These are phyloP conservation scores for Cinclus cinclus DNA, from an alignment of 2,113 vertebrate species.

Conservation along the genomic window DNA sequence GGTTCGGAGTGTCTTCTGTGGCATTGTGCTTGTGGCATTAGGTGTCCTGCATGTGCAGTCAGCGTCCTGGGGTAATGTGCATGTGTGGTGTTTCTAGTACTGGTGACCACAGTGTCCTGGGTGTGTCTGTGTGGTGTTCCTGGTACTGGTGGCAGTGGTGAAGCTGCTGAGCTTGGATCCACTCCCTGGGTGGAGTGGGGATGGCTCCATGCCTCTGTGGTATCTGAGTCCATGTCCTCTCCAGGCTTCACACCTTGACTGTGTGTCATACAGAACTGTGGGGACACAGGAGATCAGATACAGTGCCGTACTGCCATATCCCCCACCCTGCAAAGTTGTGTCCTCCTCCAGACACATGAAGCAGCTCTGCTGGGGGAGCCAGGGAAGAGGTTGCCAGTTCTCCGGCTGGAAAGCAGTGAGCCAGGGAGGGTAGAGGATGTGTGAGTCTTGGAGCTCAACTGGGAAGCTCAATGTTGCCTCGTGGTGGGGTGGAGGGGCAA, in stretches of 20 bases:
- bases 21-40: background rate
- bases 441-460: accelerated
- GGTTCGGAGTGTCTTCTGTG: background rate
- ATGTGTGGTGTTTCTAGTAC: background rate
- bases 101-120: accelerated
- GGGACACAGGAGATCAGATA: background rate
- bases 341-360: background rate
- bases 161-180: background rate
- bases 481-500: background rate
- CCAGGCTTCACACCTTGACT: background rate
- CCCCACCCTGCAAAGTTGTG: background rate
- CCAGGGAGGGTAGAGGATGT: background rate
- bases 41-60: accelerated
- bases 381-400: background rate
- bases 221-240: background rate
- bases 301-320: accelerated
- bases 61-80: background rate
- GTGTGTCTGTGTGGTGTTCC: background rate
- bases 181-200: background rate
- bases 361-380: background rate
- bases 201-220: background rate
- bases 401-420: background rate
- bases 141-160: background rate
- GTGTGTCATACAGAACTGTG: background rate
- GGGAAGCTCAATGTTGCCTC: background rate